A percentile compares a stretch with the other conserved stretches of the same genome.
phyloP scores from a whole-genome alignment of 2,113 vertebrate genomes.

The Proterorhinus semilunaris region DNA sequence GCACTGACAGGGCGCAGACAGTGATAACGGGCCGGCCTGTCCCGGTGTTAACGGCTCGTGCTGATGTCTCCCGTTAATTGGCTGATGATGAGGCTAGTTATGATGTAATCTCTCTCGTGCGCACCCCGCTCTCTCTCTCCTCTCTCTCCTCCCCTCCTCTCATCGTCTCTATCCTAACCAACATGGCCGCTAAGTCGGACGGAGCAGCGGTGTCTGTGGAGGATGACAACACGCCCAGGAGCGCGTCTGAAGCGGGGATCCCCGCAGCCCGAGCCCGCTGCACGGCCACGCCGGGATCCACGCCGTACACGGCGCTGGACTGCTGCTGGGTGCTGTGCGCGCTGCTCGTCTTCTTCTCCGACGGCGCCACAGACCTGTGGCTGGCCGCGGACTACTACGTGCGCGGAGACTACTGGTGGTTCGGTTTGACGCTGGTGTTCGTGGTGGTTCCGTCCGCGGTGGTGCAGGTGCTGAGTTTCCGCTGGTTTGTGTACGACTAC shows the following conservation, averaged over 20 bases:
- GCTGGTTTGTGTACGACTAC: constrained; percentile 93
- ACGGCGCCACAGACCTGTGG: constrained; percentile 97
- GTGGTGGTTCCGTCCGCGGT: constrained; percentile 92
- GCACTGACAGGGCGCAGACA: background rate
- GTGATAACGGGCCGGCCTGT: constrained; percentile 15
- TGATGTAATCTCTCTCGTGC: constrained; percentile 71
- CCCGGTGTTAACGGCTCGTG: constrained; percentile 51
- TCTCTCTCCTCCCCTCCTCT: constrained; percentile 46
- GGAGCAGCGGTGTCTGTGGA: constrained; percentile 84
- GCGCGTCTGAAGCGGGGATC: constrained; percentile 69
- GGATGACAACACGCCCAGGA: constrained; percentile 68
- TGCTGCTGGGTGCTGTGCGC: constrained; percentile 90
- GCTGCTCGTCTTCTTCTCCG: constrained; percentile 93
- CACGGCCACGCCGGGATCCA: constrained; percentile 57
- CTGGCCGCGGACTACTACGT: constrained; percentile 93
- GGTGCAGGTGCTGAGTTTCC: constrained; percentile 93
- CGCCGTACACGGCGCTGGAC: constrained; percentile 83
- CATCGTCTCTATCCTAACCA: constrained; percentile 81
- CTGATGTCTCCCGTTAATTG: constrained; percentile 66
- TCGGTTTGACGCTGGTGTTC: constrained; percentile 90
- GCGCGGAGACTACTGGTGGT: constrained; percentile 82
- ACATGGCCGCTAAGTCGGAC: constrained; percentile 98
- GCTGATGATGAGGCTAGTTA: constrained; percentile 75
- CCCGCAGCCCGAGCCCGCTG: constrained; percentile 55
- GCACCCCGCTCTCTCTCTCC: constrained; percentile 22